Evolutionary conservation across 2,888 invertebrate species (phyloP), one percentile per base, ranked within the genome.

Genomic region (Syrphus vitripennis): DNA sequence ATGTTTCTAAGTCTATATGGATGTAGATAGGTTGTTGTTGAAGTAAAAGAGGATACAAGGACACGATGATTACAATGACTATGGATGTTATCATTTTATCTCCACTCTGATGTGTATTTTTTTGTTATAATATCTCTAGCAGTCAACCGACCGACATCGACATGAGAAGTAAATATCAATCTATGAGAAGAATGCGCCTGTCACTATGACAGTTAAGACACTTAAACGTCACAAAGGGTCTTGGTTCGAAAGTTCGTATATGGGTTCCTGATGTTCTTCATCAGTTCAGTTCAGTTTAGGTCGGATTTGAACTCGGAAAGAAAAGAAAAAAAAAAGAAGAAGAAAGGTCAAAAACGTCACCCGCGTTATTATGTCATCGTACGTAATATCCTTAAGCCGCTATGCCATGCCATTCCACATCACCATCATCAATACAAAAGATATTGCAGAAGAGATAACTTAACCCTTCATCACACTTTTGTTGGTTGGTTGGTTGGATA

Each of bases 31-130:
- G 4, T 48, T 14, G 6, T 50, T 57, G 31, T 57, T 57, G 16
- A 31, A 21, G 45, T 45, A 19, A 42, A 34, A 55, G 12, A 53
- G 63, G 67, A 67, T 57, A 71, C 80, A 84, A 80, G 80, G 84
- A 72, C 80, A 84, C 59, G 21, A 80, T 80, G 75, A 84, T 80
- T 75, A 80, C 80, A 74, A 84, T 72, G 71, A 83, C 63, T 70
- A 72, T 76, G 76, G n/a, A 80, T 76, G 65, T 75, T 75, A 83
- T 83, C 83, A 75, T 75, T 65, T 40, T 70, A 65, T 83, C 70
- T 48, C 9, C 14, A 83, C 74, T 37, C 72, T 70, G 57, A 50
- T 63, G 21, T 70, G 31, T 40, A 4, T 48, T 4, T 31, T 10
- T 9, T 34, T 14, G 10, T 59, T 50, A 14, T 48, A 29, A 14